A percentile compares a stretch with the other conserved stretches of the same genome.
phyloP scores from a whole-genome alignment of 64 coral and sea anemone species.

The Stichodactyla helianthus region DNA sequence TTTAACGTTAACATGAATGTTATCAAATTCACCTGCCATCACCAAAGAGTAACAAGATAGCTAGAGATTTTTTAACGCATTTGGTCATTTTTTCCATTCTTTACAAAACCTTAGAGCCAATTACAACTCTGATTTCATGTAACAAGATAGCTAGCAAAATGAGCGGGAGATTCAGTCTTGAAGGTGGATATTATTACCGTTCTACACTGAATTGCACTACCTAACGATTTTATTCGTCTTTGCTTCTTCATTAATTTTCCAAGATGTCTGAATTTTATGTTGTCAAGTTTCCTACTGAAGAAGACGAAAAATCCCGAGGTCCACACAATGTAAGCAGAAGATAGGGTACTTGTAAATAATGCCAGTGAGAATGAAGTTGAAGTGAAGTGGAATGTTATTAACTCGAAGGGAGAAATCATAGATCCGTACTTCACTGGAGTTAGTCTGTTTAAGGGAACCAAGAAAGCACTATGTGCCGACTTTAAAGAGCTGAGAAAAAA shows the following conservation, averaged over 20 bases:
- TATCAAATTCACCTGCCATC: not conserved
- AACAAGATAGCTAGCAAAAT: conserved; percentile 21
- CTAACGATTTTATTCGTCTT: not conserved
- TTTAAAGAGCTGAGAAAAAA: no score
- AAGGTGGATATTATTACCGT: not conserved
- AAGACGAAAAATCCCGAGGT: conserved; percentile 39
- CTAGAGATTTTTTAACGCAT: no score
- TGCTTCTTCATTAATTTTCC: not conserved
- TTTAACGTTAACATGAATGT: not conserved
- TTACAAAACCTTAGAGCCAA: conserved; percentile 15
- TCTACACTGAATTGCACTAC: not conserved
- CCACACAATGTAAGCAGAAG: conserved; percentile 31
- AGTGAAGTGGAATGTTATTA: conserved; percentile 1
- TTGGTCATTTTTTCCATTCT: conserved; percentile 21
- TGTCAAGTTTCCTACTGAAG: conserved; percentile 43
- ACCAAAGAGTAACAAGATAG: conserved; percentile 8
- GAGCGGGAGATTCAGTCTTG: conserved; percentile 20
- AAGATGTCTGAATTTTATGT: conserved; percentile 41
- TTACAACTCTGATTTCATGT: not conserved
- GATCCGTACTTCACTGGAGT: conserved; percentile 8
- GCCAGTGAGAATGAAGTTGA: not conserved
- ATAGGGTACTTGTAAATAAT: conserved; percentile 2
- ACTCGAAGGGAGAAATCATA: not conserved
- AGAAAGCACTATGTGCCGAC: conserved; percentile 20
- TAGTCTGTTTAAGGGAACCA: conserved; percentile 28